Base-by-base conservation (phyloP, 2,113 vertebrate species). In the Protomyctophum bolini region DNA sequence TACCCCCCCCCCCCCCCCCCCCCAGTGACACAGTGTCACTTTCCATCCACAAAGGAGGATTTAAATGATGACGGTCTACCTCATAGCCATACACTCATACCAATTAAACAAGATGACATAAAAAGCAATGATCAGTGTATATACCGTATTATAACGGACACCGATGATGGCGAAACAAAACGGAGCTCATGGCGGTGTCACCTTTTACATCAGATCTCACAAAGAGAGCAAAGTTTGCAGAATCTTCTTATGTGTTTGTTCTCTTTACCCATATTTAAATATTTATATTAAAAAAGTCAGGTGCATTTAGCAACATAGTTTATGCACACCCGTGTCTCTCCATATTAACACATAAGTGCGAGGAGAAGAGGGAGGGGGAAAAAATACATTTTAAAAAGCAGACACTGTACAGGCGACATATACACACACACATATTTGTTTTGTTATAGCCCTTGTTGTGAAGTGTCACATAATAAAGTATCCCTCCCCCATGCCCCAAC, bases 361-460 rank as follows among this genome's bases (percentile, higher is more conserved):
- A 41, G 33, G 33, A 41, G 33, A 70, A 73, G 65, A 8, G 10
- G 12, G 28, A 28, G 15, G 14, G 29, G 29, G 10, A 45, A 29
- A 50, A 58, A 71, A 15, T 75, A 61, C 70, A 66, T 69, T 57
- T 83, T 68, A 73, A 81, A 79, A 88, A 87, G 74, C 74, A 59
- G 76, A 87, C 77, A 51, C 78, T 79, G 85, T 86, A 89, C 77
- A 86, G 66, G 91, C 83, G 79, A 84, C 77, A 83, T 82, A 92
- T 85, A 91, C 81, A 84, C 77, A 83, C 82, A 92, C 86, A 91
- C 85, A 88, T 78, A 88, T 82, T 41, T 41, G 81, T 83, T 83
- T 88, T 68, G 72, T 82, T 91, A 80, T 94, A 94, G 93, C 93
- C 93, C 93, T 94, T 94, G 83, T 77, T 91, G 85, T 91, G 89